A percentile compares a stretch with the other conserved stretches of the same genome.
Conservation (phyloP, 2,797 vertebrate species). For the Sebastes hubbsi region DNA sequence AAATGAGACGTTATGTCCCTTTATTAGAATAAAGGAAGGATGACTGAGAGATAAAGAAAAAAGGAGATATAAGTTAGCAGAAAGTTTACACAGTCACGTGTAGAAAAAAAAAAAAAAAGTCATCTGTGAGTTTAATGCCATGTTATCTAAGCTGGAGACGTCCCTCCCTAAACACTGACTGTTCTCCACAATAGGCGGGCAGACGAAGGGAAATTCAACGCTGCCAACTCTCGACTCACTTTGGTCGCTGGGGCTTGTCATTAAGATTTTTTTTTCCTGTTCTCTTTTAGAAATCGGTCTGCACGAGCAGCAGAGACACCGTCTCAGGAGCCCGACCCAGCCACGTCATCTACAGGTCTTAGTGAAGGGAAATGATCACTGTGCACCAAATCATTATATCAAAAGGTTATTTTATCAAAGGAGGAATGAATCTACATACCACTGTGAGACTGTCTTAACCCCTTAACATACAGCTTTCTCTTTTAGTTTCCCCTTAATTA, state of each 20-base stretch:
- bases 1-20: neutral
- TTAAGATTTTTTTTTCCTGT: constrained; percentile 62
- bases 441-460: neutral
- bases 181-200: constrained; percentile 67
- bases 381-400: constrained; percentile 21
- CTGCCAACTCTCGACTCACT: constrained; percentile 61
- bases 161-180: constrained; percentile 68
- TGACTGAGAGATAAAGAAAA: neutral
- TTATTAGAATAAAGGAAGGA: neutral
- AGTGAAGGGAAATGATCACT: constrained; percentile 44
- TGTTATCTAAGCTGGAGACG: constrained; percentile 69
- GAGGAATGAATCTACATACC: neutral
- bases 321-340: constrained; percentile 50
- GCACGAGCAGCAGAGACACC: constrained; percentile 53
- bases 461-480: neutral
- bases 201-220: constrained; percentile 39
- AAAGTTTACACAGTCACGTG: neutral
- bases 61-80: neutral
- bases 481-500: neutral
- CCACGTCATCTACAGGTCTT: constrained; percentile 77
- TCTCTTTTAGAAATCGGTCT: constrained; percentile 65
- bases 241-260: constrained; percentile 73
- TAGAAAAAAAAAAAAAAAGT: constrained; percentile 4
- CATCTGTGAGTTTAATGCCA: constrained; percentile 59
- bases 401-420: constrained; percentile 16